phyloP scores from a whole-genome alignment of 2,797 vertebrate genomes.

The Taeniopygia guttata region DNA sequence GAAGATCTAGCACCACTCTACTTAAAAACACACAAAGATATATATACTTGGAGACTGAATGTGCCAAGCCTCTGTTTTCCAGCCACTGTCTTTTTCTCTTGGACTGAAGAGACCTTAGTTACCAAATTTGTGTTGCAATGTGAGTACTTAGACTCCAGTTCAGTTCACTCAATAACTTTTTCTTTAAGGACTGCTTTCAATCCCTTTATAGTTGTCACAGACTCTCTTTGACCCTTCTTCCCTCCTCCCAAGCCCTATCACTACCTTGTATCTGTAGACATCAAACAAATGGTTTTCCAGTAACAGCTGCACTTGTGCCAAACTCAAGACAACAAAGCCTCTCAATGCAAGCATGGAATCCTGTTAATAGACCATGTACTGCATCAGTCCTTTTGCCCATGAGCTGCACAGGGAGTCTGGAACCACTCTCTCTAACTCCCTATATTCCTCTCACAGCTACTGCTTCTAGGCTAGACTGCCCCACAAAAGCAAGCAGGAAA shows the following conservation, averaged over 20 bases:
- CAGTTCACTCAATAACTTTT: background rate
- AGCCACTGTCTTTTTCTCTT: background rate
- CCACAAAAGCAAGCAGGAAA: background rate
- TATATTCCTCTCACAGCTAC: background rate
- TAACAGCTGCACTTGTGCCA: background rate
- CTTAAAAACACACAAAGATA: background rate
- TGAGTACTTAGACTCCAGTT: background rate
- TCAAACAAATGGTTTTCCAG: background rate
- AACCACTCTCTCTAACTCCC: background rate
- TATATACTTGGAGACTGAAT: background rate
- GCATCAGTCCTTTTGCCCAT: background rate
- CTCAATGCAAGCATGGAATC: background rate
- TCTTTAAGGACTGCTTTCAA: background rate
- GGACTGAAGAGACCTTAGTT: background rate
- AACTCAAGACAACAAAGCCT: background rate
- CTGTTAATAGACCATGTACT: background rate
- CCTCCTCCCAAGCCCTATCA: accelerated
- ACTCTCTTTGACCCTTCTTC: background rate
- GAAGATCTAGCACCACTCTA: background rate
- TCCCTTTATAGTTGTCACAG: background rate
- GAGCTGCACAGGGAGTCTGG: accelerated
- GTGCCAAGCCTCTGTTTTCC: background rate
- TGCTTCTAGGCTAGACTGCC: background rate
- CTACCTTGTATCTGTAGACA: background rate
- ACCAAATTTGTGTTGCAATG: background rate